phyloP scores from a whole-genome alignment of 2,888 invertebrate species.

The Lochmaea crataegi region DNA sequence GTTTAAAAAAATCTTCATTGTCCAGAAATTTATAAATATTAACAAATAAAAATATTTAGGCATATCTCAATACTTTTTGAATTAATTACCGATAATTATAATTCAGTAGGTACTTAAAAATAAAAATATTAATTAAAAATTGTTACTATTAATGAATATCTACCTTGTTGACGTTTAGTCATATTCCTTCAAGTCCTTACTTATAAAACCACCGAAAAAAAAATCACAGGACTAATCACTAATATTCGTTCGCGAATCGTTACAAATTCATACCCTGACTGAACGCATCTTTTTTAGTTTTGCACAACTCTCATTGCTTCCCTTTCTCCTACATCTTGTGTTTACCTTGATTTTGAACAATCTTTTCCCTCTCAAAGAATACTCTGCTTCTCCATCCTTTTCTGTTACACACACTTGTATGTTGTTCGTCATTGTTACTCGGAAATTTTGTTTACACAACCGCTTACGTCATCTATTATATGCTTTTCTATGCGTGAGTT shows the following conservation, averaged over 20 bases:
- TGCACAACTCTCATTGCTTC: slow-evolving; percentile 34
- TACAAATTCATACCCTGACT: slow-evolving; percentile 26
- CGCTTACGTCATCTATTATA: slow-evolving; percentile 48
- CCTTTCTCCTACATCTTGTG: slow-evolving; percentile 35
- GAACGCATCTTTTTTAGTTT: slow-evolving; percentile 35
- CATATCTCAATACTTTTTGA: no score
- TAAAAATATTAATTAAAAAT: no score
- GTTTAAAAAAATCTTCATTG: no score
- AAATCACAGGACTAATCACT: slow-evolving; percentile 19
- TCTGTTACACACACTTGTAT: background rate
- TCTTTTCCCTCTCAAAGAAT: slow-evolving; percentile 19
- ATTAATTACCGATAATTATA: no score
- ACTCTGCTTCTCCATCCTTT: slow-evolving; percentile 7
- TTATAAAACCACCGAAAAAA: background rate
- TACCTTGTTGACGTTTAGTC: slow-evolving; percentile 12
- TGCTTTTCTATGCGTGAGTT: slow-evolving; percentile 42
- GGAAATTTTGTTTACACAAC: slow-evolving; percentile 48
- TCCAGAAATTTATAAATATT: no score
- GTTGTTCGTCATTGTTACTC: slow-evolving; percentile 40
- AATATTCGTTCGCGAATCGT: slow-evolving; percentile 5
- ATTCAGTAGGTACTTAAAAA: no score
- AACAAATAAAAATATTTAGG: no score
- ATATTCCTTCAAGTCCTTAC: slow-evolving; percentile 3
- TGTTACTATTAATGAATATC: background rate
- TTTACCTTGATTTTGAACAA: slow-evolving; percentile 34